Percentiles rank a stretch among this genome's conserved stretches.
Evolutionary conservation across 2,113 vertebrate species (phyloP).

Genomic region (Promerops cafer): DNA sequence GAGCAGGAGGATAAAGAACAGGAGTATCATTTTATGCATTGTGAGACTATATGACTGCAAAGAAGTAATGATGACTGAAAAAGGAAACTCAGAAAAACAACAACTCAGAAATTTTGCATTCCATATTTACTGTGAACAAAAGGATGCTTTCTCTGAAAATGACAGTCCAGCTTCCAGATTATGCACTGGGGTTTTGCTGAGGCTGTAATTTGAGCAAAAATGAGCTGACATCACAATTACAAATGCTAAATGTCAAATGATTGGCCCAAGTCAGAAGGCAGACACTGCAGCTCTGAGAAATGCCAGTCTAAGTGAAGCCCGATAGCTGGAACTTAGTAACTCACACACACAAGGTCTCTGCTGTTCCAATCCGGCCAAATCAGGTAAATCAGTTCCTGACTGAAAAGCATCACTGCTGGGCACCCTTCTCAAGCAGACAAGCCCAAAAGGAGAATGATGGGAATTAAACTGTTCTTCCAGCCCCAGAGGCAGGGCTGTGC

Average conservation of each 20-base stretch:
- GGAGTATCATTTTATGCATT: neutral
- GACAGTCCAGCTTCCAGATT: neutral
- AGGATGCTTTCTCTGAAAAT: neutral
- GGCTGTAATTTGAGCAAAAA: neutral
- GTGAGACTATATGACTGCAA: neutral
- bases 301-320: neutral
- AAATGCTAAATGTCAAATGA: neutral
- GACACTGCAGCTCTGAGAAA: neutral
- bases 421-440: neutral
- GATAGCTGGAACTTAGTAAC: neutral
- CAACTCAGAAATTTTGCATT: neutral
- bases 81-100: neutral
- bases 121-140: rapidly evolving
- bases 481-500: neutral
- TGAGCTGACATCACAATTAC: neutral
- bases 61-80: neutral
- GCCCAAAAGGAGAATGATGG: neutral
- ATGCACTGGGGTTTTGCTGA: neutral
- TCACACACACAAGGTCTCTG: neutral
- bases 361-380: neutral
- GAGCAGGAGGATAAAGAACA: neutral
- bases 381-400: neutral
- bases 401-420: neutral
- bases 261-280: neutral
- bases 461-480: neutral